Evolutionary conservation across 2,113 vertebrate species (phyloP), one percentile per base, ranked within the genome.

Genomic region (Platichthys stellatus): DNA sequence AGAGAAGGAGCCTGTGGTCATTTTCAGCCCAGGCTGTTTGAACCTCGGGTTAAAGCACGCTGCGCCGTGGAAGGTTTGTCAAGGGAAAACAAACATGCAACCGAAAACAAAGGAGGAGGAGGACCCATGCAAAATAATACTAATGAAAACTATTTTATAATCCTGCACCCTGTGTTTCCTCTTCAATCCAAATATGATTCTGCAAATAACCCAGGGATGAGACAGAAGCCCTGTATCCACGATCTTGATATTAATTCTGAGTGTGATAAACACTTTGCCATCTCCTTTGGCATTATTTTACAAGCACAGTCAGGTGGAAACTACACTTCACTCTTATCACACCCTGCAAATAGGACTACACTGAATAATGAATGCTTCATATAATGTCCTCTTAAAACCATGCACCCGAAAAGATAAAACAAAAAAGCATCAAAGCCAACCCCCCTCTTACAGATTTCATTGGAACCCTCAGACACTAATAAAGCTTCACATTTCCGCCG

Each of bases 1-100:
- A 28, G 85, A 78, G 81, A 76, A 80, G 80, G 87, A 87, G 86
- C 81, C 85, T 72, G 81, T 80, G 80, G 88, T 87, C 67, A 86
- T 83, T 90, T 92, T 83, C 59, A 83, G 63, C 63, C 21, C 60
- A 82, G 80, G 74, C 47, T 83, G 73, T 88, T 83, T 71, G 71
- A 90, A 87, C 82, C 69, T 20, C 18, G 59, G 85, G 88, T 91
- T 84, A 80, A 72, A 86, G 71, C 69, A 76, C 35, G 71, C 85
- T 85, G 80, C 57, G 71, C 66, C 23, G 72, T 17, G 59, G 64
- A 74, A 61, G 62, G 62, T 21, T 74, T 47, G 57, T 45, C 76
- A 68, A 38, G 31, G 69, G 53, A 70, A 23, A 74, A 70, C 62
- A 79, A 65, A 74, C 28, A 76, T 63, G 53, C 63, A 57, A 59